Conservation (phyloP, 2,797 vertebrate species). For the Muscicapa striata region DNA sequence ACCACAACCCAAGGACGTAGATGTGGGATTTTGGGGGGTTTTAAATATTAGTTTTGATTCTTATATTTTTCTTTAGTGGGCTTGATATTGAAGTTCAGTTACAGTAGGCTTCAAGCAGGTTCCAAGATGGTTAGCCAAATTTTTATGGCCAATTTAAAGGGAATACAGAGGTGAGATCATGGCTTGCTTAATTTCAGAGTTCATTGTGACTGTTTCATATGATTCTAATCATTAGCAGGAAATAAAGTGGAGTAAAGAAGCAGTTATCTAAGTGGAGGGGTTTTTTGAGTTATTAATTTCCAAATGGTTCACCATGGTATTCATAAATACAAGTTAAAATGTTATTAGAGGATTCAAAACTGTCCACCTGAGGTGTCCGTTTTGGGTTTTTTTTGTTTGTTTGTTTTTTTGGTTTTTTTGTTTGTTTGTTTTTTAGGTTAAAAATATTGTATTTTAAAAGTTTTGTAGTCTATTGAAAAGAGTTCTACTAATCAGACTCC, state of each 20-base stretch:
- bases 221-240: background rate
- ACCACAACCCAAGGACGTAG: background rate
- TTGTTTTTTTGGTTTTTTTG: no score
- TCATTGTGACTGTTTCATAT: background rate
- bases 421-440: background rate
- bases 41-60: background rate
- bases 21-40: fast-evolving
- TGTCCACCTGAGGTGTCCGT: no score
- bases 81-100: background rate
- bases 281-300: background rate
- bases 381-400: no score
- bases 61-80: background rate
- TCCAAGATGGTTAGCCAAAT: background rate
- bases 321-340: background rate
- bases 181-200: background rate
- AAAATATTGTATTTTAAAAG: background rate
- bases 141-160: background rate
- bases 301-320: background rate
- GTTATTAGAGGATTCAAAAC: background rate
- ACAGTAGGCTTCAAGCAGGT: background rate
- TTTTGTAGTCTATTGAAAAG: background rate
- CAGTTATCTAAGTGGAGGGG: background rate
- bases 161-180: background rate
- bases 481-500: background rate
- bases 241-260: background rate